Conservation (phyloP, 2,113 vertebrate genomes). For the Fulmarus glacialis region DNA sequence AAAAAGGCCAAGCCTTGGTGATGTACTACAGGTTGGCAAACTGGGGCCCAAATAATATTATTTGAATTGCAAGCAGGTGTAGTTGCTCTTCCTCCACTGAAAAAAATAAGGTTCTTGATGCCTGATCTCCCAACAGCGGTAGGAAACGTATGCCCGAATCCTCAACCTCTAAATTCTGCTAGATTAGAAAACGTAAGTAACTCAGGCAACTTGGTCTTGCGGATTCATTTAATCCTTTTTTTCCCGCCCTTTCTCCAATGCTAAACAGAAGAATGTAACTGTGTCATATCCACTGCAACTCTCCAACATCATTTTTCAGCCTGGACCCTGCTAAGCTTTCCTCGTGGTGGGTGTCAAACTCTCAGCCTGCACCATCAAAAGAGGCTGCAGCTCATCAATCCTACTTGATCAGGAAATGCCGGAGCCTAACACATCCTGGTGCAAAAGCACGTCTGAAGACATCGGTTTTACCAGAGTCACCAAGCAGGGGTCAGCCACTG, state of each 20-base stretch:
- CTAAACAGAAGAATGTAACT: background rate
- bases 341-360: background rate
- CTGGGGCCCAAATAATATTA: background rate
- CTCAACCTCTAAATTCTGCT: background rate
- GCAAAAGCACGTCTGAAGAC: background rate
- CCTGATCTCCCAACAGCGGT: background rate
- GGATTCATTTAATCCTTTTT: background rate
- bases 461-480: background rate
- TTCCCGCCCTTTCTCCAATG: fast-evolving
- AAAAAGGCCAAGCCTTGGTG: background rate
- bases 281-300: background rate
- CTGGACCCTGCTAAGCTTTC: background rate
- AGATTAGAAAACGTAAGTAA: background rate
- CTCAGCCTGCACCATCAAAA: background rate
- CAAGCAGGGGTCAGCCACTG: background rate
- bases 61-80: background rate
- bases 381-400: background rate
- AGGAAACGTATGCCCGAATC: background rate
- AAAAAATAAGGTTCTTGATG: background rate
- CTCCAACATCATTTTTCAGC: background rate
- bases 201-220: background rate
- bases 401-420: background rate
- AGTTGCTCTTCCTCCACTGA: background rate
- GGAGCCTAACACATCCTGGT: background rate
- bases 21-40: background rate